phyloP scores from a whole-genome alignment of 1,140 invertebrate species.

The Agraylea sexmaculata region DNA sequence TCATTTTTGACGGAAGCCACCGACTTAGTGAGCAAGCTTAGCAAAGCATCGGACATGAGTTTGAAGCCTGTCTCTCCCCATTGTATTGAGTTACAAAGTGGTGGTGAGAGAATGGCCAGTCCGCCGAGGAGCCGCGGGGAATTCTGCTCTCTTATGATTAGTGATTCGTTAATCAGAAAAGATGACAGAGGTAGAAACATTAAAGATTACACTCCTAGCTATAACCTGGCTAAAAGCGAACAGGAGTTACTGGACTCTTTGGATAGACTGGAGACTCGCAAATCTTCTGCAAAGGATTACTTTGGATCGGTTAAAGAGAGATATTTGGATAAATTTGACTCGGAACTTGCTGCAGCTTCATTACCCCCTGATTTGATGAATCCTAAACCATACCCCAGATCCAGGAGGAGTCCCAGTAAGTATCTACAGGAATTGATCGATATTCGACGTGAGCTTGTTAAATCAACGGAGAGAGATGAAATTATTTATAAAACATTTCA shows the following conservation, averaged over 20 bases:
- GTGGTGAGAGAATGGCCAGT: conserved; percentile 16
- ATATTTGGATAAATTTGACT: conserved; percentile 12
- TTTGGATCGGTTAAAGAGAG: conserved; percentile 8
- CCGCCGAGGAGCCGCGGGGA: background rate
- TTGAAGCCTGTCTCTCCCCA: conserved; percentile 12
- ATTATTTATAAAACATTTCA: conserved; percentile 18
- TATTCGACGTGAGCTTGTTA: conserved; percentile 15
- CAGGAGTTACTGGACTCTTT: conserved; percentile 15
- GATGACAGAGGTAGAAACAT: conserved; percentile 9
- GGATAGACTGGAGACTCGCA: conserved; percentile 11
- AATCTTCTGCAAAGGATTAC: conserved; percentile 11
- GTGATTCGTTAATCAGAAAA: conserved; percentile 18
- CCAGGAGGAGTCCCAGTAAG: conserved; percentile 16
- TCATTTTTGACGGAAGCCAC: conserved; percentile 18
- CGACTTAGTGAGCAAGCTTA: conserved; percentile 14
- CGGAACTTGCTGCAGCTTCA: conserved; percentile 1
- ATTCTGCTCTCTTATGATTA: conserved; percentile 19
- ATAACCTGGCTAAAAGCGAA: conserved; percentile 11
- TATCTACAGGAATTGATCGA: conserved; percentile 18
- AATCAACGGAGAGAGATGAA: conserved; percentile 17
- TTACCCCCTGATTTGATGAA: background rate
- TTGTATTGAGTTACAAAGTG: conserved; percentile 20
- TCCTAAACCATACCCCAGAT: conserved; percentile 11
- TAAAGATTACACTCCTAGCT: background rate
- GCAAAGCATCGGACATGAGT: conserved; percentile 7